Evolutionary conservation across 1,140 invertebrate species (phyloP).

Genomic region (Brachionus angularis): DNA sequence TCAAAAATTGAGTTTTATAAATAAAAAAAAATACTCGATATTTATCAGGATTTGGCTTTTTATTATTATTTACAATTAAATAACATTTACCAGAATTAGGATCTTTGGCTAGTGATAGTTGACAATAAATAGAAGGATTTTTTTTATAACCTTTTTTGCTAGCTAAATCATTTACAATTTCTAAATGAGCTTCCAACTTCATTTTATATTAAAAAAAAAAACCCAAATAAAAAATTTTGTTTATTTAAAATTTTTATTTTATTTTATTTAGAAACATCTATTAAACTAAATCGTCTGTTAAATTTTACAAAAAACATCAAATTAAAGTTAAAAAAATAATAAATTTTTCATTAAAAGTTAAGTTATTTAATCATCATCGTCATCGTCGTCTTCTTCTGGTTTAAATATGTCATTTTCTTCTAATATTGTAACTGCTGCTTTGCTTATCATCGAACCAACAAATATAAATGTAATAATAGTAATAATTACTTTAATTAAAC

Average conservation of each 20-base stretch:
- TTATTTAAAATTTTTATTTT: neutral
- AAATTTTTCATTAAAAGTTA: slow-evolving; percentile 8
- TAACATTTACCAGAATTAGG: slow-evolving; percentile 23
- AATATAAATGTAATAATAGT: neutral
- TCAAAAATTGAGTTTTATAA: neutral
- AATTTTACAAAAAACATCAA: neutral
- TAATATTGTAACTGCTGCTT: slow-evolving; percentile 1
- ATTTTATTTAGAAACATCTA: slow-evolving; percentile 3
- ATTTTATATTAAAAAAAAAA: slow-evolving; percentile 20
- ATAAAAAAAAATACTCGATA: slow-evolving; percentile 9
- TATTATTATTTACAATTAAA: slow-evolving; percentile 12
- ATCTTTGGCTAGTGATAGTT: slow-evolving; percentile 15
- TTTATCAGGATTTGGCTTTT: slow-evolving; percentile 28
- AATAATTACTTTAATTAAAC: neutral
- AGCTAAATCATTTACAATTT: slow-evolving; percentile 29
- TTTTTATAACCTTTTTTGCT: slow-evolving; percentile 14
- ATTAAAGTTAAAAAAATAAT: neutral
- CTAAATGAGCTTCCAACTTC: slow-evolving; percentile 34
- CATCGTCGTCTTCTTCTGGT: slow-evolving; percentile 42
- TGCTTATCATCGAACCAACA: slow-evolving; percentile 9
- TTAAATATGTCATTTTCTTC: slow-evolving; percentile 43
- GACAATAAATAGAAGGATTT: slow-evolving; percentile 7
- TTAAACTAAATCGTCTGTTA: neutral
- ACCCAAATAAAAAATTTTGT: neutral
- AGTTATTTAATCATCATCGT: slow-evolving; percentile 37